Base-by-base conservation (phyloP, 1,140 invertebrate species). In the Eriosoma lanigerum region DNA sequence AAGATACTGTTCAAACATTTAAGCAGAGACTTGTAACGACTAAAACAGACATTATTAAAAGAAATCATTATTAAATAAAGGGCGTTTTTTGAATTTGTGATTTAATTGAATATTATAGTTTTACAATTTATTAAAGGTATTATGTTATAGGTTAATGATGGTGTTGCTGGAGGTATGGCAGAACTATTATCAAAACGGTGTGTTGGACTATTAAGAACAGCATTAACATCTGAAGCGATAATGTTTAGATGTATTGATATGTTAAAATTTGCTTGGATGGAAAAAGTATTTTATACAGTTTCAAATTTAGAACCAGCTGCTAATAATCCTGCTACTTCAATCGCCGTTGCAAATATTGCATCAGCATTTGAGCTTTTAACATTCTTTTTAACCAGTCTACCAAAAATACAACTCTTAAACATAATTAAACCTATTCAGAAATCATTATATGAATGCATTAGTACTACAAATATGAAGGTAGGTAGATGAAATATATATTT, bases 171-270 rank as follows among this genome's bases (percentile, higher is more conserved):
- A 32, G 73, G 81, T 21, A 38, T 86, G 60, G 83, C 86, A 1
- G 96, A 98, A 86, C 88, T 93, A 82, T 86, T 98, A 32, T 96
- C 95, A 0, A 88, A 93, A 50, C 90, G 96, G 81, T 98, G 96
- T 87, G 93, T 98, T 1, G 87, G 90, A 80, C 86, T 98, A 10
- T 87, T 98, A 2, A 96, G 96, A 86, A 92, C 90, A 81, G 95
- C 95, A 10, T 88, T 98, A 56, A 93, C 94, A 84, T 93, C 94
- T 0, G 96, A 98, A 78, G 75, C 56, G 48, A 48, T 78, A 19
- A 98, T 96, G 95, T 92, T 93, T 0, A 93, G 95, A 80, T 93
- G 95, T 72, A 91, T 92, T 15, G 93, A 94, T 82, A 96, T 98
- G 84, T 88, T 98, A 0, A 96, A 97, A 85, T 85, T 98, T 0